phyloP scores from a whole-genome alignment of 2,888 invertebrate genomes.

The Acronicta leporina region DNA sequence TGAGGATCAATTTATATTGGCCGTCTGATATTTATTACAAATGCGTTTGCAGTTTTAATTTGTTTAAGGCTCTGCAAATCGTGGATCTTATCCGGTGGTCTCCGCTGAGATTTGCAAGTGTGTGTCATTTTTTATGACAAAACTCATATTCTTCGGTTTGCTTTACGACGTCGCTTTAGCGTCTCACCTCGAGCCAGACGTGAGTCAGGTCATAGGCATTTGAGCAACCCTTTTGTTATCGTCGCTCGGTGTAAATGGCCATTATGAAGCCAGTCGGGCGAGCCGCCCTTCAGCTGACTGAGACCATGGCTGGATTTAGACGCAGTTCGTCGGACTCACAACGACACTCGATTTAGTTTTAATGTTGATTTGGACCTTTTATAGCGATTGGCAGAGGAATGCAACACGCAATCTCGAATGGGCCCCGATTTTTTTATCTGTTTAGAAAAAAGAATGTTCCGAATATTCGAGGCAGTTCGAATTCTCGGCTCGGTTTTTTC shows the following conservation, averaged over 20 bases:
- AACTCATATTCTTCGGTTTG: constrained; percentile 35
- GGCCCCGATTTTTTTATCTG: constrained; percentile 59
- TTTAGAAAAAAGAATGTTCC: constrained; percentile 58
- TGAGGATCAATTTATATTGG: constrained; percentile 63
- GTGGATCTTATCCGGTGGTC: constrained; percentile 76
- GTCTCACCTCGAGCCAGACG: constrained; percentile 60
- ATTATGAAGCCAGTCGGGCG: constrained; percentile 81
- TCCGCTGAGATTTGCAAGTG: constrained; percentile 57
- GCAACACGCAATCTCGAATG: constrained; percentile 73
- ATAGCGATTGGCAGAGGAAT: constrained; percentile 73
- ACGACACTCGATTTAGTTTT: constrained; percentile 80
- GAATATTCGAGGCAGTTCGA: constrained; percentile 52
- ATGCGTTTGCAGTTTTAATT: constrained; percentile 63
- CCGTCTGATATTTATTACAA: constrained; percentile 64
- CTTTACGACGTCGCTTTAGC: constrained; percentile 60
- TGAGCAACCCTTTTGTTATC: constrained; percentile 84
- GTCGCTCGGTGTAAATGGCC: constrained; percentile 83
- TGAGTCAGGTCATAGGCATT: constrained; percentile 79
- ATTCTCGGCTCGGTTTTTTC: constrained; percentile 61
- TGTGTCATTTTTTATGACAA: constrained; percentile 47
- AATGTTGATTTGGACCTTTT: constrained; percentile 78
- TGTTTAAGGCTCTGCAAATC: constrained; percentile 62
- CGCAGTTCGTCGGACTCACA: constrained; percentile 85
- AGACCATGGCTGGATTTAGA: constrained; percentile 88
- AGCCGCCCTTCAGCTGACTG: constrained; percentile 84